These are phyloP conservation scores for Hippoglossus hippoglossus DNA, from an alignment of 2,797 vertebrate genomes.

Conservation along the genomic window DNA sequence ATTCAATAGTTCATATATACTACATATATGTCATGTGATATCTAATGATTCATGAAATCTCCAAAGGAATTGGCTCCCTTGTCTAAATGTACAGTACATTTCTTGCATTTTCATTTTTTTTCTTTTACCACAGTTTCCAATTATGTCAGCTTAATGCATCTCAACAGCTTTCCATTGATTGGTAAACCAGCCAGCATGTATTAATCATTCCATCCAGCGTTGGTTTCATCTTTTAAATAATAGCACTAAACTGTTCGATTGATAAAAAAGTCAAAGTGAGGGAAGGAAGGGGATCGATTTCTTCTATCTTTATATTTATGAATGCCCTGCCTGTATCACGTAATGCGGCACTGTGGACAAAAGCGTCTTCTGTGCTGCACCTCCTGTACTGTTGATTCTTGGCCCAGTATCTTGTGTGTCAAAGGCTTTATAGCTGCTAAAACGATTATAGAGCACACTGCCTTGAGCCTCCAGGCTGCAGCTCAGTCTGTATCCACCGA, in stretches of 20 bases:
- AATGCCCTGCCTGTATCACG: slow-evolving; percentile 13
- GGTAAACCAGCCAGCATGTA: slow-evolving; percentile 27
- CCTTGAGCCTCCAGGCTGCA: slow-evolving; percentile 63
- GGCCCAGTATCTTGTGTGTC: slow-evolving; percentile 63
- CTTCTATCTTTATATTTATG: slow-evolving; percentile 29
- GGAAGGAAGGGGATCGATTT: slow-evolving; percentile 4
- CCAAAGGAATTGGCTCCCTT: slow-evolving; percentile 34
- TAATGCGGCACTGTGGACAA: slow-evolving; percentile 32
- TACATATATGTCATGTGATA: slow-evolving; percentile 4
- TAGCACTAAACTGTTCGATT: slow-evolving; percentile 27
- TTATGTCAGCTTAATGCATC: slow-evolving; percentile 57
- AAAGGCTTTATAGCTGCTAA: slow-evolving; percentile 71
- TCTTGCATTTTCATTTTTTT: slow-evolving; percentile 24
- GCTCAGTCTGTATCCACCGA: slow-evolving; percentile 50
- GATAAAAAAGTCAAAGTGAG: slow-evolving; percentile 36
- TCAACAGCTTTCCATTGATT: slow-evolving; percentile 54
- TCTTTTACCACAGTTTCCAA: slow-evolving; percentile 34
- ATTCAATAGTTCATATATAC: background rate
- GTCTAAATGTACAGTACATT: slow-evolving; percentile 35
- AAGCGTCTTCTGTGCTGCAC: slow-evolving; percentile 33
- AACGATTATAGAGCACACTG: slow-evolving; percentile 67
- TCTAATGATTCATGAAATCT: slow-evolving; percentile 38
- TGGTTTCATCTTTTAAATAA: slow-evolving; percentile 46
- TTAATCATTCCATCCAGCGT: slow-evolving; percentile 43
- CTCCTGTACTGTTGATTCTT: slow-evolving; percentile 40